Evolutionary conservation across 2,797 vertebrate species (phyloP).

Genomic region (Nyctibius grandis): DNA sequence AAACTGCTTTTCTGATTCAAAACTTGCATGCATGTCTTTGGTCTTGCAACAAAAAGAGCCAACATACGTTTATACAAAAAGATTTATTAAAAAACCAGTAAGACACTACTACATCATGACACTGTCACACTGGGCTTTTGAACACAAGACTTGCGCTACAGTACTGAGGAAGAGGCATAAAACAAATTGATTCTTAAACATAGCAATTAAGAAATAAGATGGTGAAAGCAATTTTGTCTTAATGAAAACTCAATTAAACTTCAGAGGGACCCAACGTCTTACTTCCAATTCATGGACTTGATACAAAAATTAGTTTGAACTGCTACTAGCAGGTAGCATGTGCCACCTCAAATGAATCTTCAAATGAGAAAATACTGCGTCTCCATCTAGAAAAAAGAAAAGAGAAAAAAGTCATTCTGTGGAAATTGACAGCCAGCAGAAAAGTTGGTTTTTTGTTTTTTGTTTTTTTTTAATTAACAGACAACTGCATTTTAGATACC

Average conservation of each 20-base stretch:
- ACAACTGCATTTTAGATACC: slow-evolving; percentile 77
- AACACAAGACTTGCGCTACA: slow-evolving; percentile 81
- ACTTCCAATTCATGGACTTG: slow-evolving; percentile 78
- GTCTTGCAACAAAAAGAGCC: slow-evolving; percentile 46
- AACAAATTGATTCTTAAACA: slow-evolving; percentile 77
- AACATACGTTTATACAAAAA: slow-evolving; percentile 78
- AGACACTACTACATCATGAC: slow-evolving; percentile 81
- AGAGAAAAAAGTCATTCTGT: slow-evolving; percentile 69
- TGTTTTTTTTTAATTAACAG: slow-evolving; percentile 65
- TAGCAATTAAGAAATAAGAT: slow-evolving; percentile 83
- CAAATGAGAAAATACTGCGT: slow-evolving; percentile 83
- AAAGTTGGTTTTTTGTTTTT: slow-evolving; percentile 47
- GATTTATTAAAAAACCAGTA: slow-evolving; percentile 85
- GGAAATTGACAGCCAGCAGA: slow-evolving; percentile 31
- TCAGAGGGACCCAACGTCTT: slow-evolving; percentile 78
- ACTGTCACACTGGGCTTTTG: slow-evolving; percentile 79
- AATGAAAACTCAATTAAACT: slow-evolving; percentile 79
- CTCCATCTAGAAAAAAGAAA: slow-evolving; percentile 87
- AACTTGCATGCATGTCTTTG: background rate
- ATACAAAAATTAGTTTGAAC: slow-evolving; percentile 84
- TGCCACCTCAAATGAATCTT: slow-evolving; percentile 84
- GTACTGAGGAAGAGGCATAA: slow-evolving; percentile 72
- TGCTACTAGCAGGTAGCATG: slow-evolving; percentile 80
- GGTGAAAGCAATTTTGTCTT: slow-evolving; percentile 79
- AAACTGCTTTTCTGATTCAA: background rate